phyloP scores from a whole-genome alignment of 2,113 vertebrate species.

The Symphodus melops region DNA sequence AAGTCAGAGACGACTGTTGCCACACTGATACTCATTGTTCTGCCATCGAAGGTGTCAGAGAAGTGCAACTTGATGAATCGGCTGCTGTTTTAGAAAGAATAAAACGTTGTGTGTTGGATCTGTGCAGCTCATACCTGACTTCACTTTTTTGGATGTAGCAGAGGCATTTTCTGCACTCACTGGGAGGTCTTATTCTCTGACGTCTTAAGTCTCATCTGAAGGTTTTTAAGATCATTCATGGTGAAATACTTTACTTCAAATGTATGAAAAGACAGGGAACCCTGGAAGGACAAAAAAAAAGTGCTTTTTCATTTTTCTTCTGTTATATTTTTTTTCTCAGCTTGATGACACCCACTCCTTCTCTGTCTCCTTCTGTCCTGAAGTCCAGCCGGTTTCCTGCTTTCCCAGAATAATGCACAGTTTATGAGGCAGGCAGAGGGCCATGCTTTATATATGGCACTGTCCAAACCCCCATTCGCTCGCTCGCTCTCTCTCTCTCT shows the following conservation, averaged over 20 bases:
- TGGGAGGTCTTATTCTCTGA: background rate
- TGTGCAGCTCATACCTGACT: too few relatives aligned
- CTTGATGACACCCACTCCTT: conserved; percentile 2
- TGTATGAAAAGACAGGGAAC: background rate
- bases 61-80: too few relatives aligned
- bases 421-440: conserved; percentile 75
- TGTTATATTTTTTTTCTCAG: too few relatives aligned
- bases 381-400: conserved; percentile 67
- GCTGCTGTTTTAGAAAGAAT: too few relatives aligned
- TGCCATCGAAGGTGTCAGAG: too few relatives aligned
- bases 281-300: conserved; percentile 7
- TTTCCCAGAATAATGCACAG: conserved; percentile 75
- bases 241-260: background rate
- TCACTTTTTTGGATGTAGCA: too few relatives aligned
- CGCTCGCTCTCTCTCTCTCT: conserved; percentile 1
- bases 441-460: conserved; percentile 78
- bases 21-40: too few relatives aligned
- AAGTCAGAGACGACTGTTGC: too few relatives aligned
- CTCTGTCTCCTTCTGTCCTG: conserved; percentile 37
- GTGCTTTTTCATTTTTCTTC: background rate
- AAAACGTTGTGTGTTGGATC: too few relatives aligned
- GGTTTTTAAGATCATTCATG: background rate
- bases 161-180: background rate
- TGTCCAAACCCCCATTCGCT: conserved; percentile 52
- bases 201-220: background rate